Conservation (phyloP, 2,888 invertebrate species). For the Auanema freiburgensis region DNA sequence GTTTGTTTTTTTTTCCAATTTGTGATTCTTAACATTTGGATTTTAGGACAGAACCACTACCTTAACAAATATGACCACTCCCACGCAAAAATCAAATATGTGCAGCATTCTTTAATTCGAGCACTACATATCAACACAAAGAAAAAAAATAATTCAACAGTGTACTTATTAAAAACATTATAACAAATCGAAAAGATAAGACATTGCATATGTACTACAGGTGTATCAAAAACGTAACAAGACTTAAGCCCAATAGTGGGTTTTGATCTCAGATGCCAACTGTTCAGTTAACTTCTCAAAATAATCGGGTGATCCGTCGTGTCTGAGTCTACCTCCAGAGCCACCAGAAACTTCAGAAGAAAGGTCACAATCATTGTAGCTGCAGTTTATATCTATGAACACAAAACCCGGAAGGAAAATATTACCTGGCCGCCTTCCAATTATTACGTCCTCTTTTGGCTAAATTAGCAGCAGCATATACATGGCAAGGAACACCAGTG, state of each 20-base stretch:
- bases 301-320: constrained; percentile 11
- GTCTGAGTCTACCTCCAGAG: constrained; percentile 11
- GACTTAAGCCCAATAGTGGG: constrained; percentile 19
- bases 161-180: too few species aligned
- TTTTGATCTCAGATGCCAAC: neutral
- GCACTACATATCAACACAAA: too few species aligned
- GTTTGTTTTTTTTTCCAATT: constrained; percentile 11
- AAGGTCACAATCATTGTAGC: constrained; percentile 7
- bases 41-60: constrained; percentile 20
- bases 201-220: too few species aligned
- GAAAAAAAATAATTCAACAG: too few species aligned
- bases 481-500: constrained; percentile 28
- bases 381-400: neutral
- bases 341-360: constrained; percentile 9
- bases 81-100: neutral
- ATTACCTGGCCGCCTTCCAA: constrained; percentile 25
- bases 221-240: neutral
- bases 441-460: constrained; percentile 45
- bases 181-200: too few species aligned
- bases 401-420: neutral
- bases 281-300: constrained; percentile 6
- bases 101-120: neutral
- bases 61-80: constrained; percentile 12
- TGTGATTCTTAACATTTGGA: neutral
- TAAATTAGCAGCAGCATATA: constrained; percentile 40